Conservation (phyloP, 2,797 vertebrate species). For the Peromyscus melanophrys region DNA sequence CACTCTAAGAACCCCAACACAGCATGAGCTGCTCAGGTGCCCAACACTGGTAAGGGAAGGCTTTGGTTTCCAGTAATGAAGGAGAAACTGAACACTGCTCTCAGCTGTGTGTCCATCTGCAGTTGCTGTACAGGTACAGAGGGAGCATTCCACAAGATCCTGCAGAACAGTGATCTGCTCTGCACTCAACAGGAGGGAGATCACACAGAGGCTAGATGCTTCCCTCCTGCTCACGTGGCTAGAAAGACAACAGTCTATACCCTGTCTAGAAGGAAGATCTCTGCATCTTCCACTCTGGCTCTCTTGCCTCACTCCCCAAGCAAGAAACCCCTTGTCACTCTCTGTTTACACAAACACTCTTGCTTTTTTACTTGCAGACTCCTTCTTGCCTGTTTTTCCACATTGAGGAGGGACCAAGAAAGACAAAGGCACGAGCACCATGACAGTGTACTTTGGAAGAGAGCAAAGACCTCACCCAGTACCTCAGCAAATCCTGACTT, state of each 20-base stretch:
- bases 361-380: neutral
- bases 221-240: neutral
- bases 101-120: too few species aligned
- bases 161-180: too few species aligned
- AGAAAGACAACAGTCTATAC: neutral
- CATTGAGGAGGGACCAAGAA: neutral
- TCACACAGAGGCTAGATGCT: neutral
- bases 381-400: neutral
- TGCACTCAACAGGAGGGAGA: neutral
- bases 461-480: neutral
- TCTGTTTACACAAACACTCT: neutral
- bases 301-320: neutral
- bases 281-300: neutral
- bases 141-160: neutral
- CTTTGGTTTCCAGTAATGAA: neutral
- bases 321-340: neutral
- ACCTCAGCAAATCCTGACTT: neutral
- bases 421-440: neutral
- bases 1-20: too few species aligned
- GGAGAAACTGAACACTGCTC: accelerated
- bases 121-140: neutral
- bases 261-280: neutral
- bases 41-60: neutral
- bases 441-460: neutral
- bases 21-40: neutral